These are phyloP conservation scores for Habrosyne pyritoides DNA, from an alignment of 2,888 invertebrate species.

Conservation along the genomic window DNA sequence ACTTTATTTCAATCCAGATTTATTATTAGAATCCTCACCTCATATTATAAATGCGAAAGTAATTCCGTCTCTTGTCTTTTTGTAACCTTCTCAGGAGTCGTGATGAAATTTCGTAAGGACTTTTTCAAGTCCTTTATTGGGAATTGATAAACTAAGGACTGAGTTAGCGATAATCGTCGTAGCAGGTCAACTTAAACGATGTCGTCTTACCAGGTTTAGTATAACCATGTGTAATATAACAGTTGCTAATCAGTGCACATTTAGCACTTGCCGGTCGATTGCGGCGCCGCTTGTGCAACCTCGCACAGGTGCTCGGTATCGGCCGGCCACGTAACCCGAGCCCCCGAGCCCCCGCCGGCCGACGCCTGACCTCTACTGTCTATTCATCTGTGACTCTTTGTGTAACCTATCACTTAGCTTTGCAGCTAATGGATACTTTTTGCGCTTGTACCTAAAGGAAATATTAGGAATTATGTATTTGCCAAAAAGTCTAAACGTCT, in stretches of 20 bases:
- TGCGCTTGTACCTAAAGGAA: background rate
- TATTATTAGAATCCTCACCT: conserved; percentile 17
- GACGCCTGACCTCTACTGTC: conserved; percentile 18
- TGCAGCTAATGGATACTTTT: background rate
- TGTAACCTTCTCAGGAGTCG: too few species aligned
- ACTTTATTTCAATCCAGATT: conserved; percentile 7
- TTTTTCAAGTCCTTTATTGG: too few species aligned
- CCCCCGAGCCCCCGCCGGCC: conserved; percentile 6
- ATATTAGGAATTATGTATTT: background rate
- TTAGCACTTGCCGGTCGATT: conserved; percentile 38
- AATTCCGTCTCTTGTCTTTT: too few species aligned
- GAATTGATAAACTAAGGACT: too few species aligned
- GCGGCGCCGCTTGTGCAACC: conserved; percentile 23
- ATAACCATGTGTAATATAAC: conserved; percentile 9
- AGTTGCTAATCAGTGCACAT: conserved; percentile 43
- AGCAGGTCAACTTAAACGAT: background rate
- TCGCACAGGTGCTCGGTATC: conserved; percentile 22
- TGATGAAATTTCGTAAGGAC: too few species aligned
- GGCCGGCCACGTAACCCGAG: conserved; percentile 25
- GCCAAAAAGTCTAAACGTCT: too few species aligned
- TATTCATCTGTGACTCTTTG: conserved; percentile 27
- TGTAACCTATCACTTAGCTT: background rate
- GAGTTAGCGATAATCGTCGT: too few species aligned
- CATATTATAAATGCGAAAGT: too few species aligned
- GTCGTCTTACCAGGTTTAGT: conserved; percentile 18